Base-by-base conservation (phyloP, 2,113 vertebrate species). In the Anser brachyrhynchus region DNA sequence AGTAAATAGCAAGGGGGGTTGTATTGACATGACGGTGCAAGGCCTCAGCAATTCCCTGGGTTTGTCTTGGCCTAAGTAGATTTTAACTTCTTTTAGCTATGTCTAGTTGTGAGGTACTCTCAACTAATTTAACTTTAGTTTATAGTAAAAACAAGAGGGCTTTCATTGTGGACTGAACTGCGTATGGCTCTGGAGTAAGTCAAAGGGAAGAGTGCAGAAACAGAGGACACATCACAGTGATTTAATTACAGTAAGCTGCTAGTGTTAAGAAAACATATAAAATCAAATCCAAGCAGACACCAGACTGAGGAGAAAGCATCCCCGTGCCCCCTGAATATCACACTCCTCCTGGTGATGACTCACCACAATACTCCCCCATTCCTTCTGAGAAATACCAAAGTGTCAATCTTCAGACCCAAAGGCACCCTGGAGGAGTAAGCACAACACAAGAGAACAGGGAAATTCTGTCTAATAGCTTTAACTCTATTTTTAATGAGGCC, bases 191-290 rank as follows among this genome's bases (percentile, higher is more conserved):
- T 39, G 52, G 71, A 79, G 17, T 33, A 83, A 88, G 75, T 39
- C 6, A 1, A 4, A 5, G 54, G 54, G 54, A 87, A 93, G 62
- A 69, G 13, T 20, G 12, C 55, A 89, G 91, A 74, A 69, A 85
- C 10, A 59, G 49, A 51, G 66, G 79, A 84, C 25, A 93, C 37
- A 87, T 66, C 52, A 69, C 21, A 94, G n/a, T 43, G 69, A 81
- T 64, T 94, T 84, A 81, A 71, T 89, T 64, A 55, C 25, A 64
- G 41, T 44, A 92, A 92, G 14, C 10, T 55, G 31, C 70, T 13
- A 64, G 31, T 59, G 41, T 86, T 90, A 92, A 70, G 83, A 94
- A 92, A 93, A 92, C 65, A 90, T 10, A 43, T 10, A 86, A 95
- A 86, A 78, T 25, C 41, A 90, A 94, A 90, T 52, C 35, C 17